Evolutionary conservation across 1,140 invertebrate genomes (phyloP).

Genomic region (Anastrepha ludens): DNA sequence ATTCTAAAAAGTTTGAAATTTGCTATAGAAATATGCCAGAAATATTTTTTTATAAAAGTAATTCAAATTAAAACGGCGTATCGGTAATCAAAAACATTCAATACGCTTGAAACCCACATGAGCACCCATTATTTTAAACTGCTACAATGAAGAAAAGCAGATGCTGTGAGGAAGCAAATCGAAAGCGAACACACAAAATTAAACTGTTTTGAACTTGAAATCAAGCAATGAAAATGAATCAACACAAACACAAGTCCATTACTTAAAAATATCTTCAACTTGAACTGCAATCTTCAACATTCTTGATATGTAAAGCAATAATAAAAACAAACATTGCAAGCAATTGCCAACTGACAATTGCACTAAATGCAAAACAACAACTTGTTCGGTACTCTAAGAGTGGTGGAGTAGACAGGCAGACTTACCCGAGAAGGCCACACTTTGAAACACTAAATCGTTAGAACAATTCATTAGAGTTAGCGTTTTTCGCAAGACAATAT

Average conservation of each 20-base stretch:
- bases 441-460: constrained; percentile 89
- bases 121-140: background rate
- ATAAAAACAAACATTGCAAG: constrained; percentile 8
- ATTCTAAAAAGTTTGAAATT: too few species aligned
- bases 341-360: background rate
- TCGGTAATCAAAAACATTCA: too few species aligned
- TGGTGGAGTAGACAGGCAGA: constrained; percentile 69
- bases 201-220: background rate
- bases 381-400: background rate
- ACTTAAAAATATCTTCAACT: background rate
- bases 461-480: constrained; percentile 73
- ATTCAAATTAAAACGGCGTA: too few species aligned
- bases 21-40: too few species aligned
- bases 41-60: too few species aligned
- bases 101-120: background rate
- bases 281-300: constrained; percentile 1
- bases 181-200: background rate
- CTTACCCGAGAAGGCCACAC: constrained; percentile 95
- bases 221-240: background rate
- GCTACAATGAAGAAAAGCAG: background rate
- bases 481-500: constrained; percentile 71
- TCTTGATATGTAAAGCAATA: constrained; percentile 35
- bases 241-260: background rate
- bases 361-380: constrained; percentile 12
- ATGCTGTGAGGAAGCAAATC: background rate